A percentile compares a stretch with the other conserved stretches of the same genome.
phyloP scores from a whole-genome alignment of 2,797 vertebrate species.

The Poecile montanus region DNA sequence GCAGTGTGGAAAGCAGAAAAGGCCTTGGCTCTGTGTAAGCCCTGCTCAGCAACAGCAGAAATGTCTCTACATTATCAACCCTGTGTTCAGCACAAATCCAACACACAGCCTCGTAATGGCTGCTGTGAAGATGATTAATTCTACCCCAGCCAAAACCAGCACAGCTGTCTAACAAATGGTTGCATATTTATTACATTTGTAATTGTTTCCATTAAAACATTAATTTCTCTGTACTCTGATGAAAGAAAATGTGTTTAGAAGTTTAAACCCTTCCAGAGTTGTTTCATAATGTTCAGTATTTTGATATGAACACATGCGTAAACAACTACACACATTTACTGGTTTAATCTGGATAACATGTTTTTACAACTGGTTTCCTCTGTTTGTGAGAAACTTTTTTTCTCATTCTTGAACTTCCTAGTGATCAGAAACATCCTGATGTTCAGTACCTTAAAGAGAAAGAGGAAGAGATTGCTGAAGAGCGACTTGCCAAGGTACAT shows the following conservation, averaged over 20 bases:
- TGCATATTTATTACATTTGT: background rate
- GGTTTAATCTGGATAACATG: background rate
- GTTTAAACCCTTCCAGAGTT: background rate
- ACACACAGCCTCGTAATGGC: background rate
- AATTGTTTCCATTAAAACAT: background rate
- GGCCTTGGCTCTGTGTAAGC: background rate
- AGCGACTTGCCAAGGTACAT: constrained; percentile 84
- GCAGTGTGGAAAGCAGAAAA: background rate
- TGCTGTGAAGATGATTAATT: background rate
- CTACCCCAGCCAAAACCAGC: background rate
- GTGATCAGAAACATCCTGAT: constrained; percentile 70
- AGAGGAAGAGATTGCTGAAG: constrained; percentile 82
- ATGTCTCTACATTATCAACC: background rate
- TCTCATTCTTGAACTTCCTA: constrained; percentile 54
- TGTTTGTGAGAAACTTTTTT: background rate
- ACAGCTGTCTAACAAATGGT: background rate
- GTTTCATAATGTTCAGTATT: background rate
- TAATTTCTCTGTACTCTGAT: background rate
- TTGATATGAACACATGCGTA: background rate
- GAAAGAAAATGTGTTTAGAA: background rate
- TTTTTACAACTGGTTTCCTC: background rate
- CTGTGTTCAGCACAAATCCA: background rate
- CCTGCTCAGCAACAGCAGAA: background rate
- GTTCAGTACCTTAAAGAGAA: constrained; percentile 74
- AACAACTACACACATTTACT: background rate